These are phyloP conservation scores for Ophthalmolycus amberensis DNA, from an alignment of 2,113 vertebrate genomes.

Conservation along the genomic window DNA sequence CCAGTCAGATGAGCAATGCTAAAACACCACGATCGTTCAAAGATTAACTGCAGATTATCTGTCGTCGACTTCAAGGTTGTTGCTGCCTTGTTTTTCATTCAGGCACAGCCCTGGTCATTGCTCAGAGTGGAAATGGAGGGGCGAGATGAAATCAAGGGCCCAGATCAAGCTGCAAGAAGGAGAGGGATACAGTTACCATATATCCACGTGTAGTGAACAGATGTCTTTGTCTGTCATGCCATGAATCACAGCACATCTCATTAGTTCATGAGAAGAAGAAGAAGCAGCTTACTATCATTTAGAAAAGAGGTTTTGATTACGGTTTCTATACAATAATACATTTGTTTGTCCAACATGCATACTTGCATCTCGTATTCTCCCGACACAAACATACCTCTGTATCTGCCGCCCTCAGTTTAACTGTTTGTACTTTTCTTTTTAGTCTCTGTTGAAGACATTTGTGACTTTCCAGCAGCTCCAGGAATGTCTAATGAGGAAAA, in stretches of 20 bases:
- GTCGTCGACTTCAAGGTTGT: background rate
- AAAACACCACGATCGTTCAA: background rate
- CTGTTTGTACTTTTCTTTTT: conserved; percentile 5
- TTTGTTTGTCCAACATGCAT: background rate
- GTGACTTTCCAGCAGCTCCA: conserved; percentile 19
- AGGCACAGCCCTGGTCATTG: background rate
- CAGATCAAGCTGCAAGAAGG: background rate
- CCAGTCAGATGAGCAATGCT: background rate
- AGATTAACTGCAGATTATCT: background rate
- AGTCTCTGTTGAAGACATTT: conserved; percentile 51
- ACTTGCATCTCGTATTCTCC: background rate
- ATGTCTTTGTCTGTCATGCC: background rate
- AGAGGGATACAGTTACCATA: background rate
- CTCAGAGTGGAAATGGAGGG: background rate
- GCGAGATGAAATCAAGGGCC: conserved; percentile 3
- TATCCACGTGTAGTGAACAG: background rate
- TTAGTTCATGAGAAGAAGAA: background rate
- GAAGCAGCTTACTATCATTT: background rate
- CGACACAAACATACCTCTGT: background rate
- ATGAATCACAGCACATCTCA: background rate
- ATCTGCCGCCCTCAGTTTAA: background rate
- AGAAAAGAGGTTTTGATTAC: background rate
- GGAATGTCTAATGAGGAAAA: conserved; percentile 61
- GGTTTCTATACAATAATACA: background rate
- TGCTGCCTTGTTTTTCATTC: background rate